A percentile compares a stretch with the other conserved stretches of the same genome.
These are phyloP conservation scores for Sesamia inferens DNA, from an alignment of 2,888 invertebrate genomes.

Conservation along the genomic window DNA sequence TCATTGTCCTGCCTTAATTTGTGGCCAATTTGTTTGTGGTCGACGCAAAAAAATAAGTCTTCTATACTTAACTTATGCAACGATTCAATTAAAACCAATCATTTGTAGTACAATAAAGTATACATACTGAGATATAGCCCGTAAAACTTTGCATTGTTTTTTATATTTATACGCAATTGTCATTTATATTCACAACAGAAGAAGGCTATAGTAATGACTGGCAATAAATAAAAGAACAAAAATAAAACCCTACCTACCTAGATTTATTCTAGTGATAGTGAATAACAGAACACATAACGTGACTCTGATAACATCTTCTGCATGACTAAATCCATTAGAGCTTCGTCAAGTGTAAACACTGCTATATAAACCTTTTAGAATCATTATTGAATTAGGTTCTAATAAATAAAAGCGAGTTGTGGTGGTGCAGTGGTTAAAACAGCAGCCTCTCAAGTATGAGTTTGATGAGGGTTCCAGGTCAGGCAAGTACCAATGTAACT, in stretches of 20 bases:
- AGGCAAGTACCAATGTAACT: too few relatives aligned
- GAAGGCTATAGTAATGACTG: slow-evolving; percentile 1
- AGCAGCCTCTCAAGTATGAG: too few relatives aligned
- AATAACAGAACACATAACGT: slow-evolving; percentile 51
- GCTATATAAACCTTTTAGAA: neutral
- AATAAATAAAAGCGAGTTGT: neutral
- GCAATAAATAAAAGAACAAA: slow-evolving; percentile 24
- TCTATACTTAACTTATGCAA: too few relatives aligned
- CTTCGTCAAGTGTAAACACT: slow-evolving; percentile 16
- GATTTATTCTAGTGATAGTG: slow-evolving; percentile 18
- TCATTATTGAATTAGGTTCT: neutral
- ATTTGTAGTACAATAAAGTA: neutral
- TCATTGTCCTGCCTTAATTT: too few relatives aligned
- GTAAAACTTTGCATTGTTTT: slow-evolving; percentile 40
- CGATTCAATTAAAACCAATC: neutral
- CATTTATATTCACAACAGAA: slow-evolving; percentile 28
- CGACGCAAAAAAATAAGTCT: too few relatives aligned
- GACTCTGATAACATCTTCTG: slow-evolving; percentile 53
- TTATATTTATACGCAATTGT: slow-evolving; percentile 4
- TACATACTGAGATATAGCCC: slow-evolving; percentile 7
- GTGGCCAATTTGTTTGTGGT: too few relatives aligned
- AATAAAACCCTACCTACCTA: slow-evolving; percentile 7
- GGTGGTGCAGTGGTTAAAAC: too few relatives aligned
- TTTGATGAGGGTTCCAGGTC: too few relatives aligned
- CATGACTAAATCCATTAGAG: slow-evolving; percentile 59